phyloP scores from a whole-genome alignment of 1,140 invertebrate genomes.

The Trichonephila clavata region DNA sequence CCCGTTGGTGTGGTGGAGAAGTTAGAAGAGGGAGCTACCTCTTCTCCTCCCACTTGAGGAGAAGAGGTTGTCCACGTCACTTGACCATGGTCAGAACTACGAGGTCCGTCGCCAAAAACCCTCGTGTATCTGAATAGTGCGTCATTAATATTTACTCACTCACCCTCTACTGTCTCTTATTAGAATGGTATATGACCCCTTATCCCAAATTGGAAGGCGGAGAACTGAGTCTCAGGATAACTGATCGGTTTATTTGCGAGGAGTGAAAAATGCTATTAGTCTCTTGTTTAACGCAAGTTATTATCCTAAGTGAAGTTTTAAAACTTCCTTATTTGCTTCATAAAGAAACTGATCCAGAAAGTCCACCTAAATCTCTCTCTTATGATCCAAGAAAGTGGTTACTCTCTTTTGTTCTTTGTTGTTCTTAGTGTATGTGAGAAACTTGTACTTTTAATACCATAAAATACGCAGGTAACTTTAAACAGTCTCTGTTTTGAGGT shows the following conservation, averaged over 20 bases:
- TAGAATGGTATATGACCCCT: conserved; percentile 41
- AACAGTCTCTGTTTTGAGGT: too few relatives aligned
- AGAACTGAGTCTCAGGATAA: neutral
- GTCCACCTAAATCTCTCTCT: conserved; percentile 9
- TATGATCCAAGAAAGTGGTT: neutral
- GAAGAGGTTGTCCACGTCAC: too few relatives aligned
- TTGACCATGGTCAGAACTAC: too few relatives aligned
- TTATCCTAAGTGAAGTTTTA: conserved; percentile 69
- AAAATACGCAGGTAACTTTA: too few relatives aligned
- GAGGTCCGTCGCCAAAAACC: too few relatives aligned
- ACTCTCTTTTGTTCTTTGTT: neutral
- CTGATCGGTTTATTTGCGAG: conserved; percentile 46
- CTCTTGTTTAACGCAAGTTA: conserved; percentile 61
- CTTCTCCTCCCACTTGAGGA: too few relatives aligned
- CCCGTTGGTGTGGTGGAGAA: too few relatives aligned
- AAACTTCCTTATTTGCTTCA: conserved; percentile 69
- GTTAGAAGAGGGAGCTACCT: too few relatives aligned
- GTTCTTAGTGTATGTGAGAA: neutral
- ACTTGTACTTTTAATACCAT: neutral
- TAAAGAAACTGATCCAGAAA: conserved; percentile 66
- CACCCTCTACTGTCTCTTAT: neutral
- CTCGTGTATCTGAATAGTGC: too few relatives aligned
- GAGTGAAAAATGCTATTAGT: conserved; percentile 67
- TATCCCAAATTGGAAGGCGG: conserved; percentile 21
- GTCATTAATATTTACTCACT: too few relatives aligned